A percentile compares a stretch with the other conserved stretches of the same genome.
Evolutionary conservation across 37 sponge, comb jelly and placozoan species (phyloP).

Genomic region (Bolinopsis microptera): DNA sequence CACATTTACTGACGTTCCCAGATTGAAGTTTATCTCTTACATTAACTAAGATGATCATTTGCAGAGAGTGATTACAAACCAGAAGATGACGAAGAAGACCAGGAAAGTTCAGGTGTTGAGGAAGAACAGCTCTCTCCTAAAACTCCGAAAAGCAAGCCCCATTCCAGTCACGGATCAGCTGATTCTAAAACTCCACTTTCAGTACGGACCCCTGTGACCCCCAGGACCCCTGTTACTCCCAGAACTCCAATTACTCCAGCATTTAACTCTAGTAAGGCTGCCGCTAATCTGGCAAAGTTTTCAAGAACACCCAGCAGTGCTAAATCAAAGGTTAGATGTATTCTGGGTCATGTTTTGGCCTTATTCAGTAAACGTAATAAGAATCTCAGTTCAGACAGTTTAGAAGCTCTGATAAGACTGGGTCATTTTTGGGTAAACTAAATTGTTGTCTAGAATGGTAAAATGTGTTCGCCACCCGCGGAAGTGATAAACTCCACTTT

Average conservation of each 20-base stretch:
- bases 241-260: conserved; percentile 12
- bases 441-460: no score
- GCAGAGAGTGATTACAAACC: background rate
- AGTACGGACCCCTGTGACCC: background rate
- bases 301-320: background rate
- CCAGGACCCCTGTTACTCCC: conserved; percentile 38
- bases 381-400: no score
- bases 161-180: background rate
- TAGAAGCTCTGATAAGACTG: no score
- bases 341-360: no score
- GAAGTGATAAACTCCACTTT: no score
- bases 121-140: background rate
- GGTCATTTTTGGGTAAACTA: no score
- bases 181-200: background rate
- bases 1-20: no score
- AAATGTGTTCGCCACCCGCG: no score
- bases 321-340: background rate
- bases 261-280: background rate
- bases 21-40: no score
- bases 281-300: conserved; percentile 43
- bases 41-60: no score
- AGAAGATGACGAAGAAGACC: background rate
- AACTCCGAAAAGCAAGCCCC: conserved; percentile 15
- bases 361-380: no score
- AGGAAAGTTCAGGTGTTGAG: background rate